Percentiles rank a stretch among this genome's conserved stretches.
Evolutionary conservation across 2,113 vertebrate genomes (phyloP).

Genomic region (Urocolius indicus): DNA sequence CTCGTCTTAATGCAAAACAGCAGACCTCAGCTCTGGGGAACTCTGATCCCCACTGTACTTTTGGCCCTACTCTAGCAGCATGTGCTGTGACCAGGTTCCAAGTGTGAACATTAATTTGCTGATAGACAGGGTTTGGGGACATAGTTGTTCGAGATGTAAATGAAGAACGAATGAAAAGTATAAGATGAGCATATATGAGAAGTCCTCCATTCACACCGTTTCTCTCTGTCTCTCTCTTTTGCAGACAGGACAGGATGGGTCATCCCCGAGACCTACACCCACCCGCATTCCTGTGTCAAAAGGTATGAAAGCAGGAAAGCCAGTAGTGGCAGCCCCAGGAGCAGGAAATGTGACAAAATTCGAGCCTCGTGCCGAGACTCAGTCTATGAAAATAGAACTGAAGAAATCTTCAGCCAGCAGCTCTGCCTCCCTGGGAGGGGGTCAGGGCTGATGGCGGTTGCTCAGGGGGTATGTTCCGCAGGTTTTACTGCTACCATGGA

Average conservation of each 20-base stretch:
- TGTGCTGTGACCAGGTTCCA: background rate
- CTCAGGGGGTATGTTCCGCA: conserved; percentile 82
- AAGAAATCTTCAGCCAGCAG: conserved; percentile 87
- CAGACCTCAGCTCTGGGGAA: background rate
- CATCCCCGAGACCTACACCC: conserved; percentile 81
- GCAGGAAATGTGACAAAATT: conserved; percentile 88
- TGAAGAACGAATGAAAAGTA: background rate
- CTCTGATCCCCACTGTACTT: background rate
- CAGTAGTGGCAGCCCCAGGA: conserved; percentile 86
- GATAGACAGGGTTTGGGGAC: background rate
- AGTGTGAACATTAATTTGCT: background rate
- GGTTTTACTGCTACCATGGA: conserved; percentile 72
- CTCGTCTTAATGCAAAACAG: background rate
- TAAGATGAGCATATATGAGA: background rate
- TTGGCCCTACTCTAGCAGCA: background rate
- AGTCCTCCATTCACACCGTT: background rate
- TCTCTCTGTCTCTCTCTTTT: conserved; percentile 66
- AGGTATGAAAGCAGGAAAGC: conserved; percentile 93
- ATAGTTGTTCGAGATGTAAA: background rate
- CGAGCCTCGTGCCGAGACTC: conserved; percentile 91
- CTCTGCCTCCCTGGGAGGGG: conserved; percentile 80
- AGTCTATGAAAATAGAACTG: conserved; percentile 96
- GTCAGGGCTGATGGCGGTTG: conserved; percentile 86
- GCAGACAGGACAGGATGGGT: conserved; percentile 88
- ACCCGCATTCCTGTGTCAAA: conserved; percentile 95